phyloP scores from a whole-genome alignment of 2,113 vertebrate genomes.

The Argyrosomus japonicus region DNA sequence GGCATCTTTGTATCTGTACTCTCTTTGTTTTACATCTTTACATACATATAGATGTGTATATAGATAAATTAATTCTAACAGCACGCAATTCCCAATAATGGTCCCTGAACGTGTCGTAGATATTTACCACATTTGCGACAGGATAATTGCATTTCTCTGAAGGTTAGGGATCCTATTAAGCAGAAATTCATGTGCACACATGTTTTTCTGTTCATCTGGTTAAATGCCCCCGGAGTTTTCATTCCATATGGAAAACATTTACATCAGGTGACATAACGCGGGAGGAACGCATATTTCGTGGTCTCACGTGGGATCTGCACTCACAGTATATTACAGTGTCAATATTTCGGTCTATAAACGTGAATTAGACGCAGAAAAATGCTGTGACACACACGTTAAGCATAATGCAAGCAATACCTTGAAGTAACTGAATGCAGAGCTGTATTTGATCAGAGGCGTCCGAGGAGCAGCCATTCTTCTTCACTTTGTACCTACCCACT shows the following conservation, averaged over 20 bases:
- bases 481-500: neutral
- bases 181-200: conserved; percentile 36
- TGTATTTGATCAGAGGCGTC: neutral
- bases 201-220: conserved; percentile 44
- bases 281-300: neutral
- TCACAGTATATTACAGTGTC: conserved; percentile 6
- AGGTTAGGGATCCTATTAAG: conserved; percentile 57
- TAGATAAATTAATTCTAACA: neutral
- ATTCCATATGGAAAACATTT: conserved; percentile 22
- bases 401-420: neutral
- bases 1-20: neutral
- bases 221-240: conserved; percentile 49
- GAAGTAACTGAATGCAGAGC: neutral
- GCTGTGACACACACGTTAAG: conserved; percentile 4
- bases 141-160: conserved; percentile 64
- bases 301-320: neutral
- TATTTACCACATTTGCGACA: conserved; percentile 45
- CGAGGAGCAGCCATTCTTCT: conserved; percentile 12
- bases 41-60: neutral
- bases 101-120: conserved; percentile 4
- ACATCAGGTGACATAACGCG: conserved; percentile 18
- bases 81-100: conserved; percentile 7
- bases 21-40: neutral
- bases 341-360: neutral
- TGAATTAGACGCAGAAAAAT: conserved; percentile 1